Evolutionary conservation across 1,140 invertebrate species (phyloP).

Genomic region (Drosophila biarmipes): DNA sequence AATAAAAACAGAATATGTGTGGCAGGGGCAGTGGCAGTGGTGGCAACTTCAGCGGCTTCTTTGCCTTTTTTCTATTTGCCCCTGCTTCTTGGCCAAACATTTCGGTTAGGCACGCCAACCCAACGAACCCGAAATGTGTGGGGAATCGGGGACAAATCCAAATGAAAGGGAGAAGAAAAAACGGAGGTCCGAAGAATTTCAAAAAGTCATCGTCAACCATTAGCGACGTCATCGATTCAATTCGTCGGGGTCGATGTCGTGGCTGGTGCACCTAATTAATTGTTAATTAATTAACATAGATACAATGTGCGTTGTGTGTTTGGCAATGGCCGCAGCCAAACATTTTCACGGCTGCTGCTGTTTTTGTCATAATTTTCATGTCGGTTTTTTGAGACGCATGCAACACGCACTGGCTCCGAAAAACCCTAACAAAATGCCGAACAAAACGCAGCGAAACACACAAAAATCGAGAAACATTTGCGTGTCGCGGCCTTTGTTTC

Average conservation of each 20-base stretch:
- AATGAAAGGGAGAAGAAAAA: conserved; percentile 31
- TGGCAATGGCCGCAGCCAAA: conserved; percentile 49
- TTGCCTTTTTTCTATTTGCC: conserved; percentile 6
- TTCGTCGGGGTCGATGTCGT: conserved; percentile 41
- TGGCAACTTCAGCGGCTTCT: conserved; percentile 51
- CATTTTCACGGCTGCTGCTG: conserved; percentile 75
- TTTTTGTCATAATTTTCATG: conserved; percentile 55
- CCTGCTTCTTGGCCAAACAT: conserved; percentile 53
- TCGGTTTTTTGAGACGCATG: conserved; percentile 53
- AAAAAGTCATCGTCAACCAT: conserved; percentile 80
- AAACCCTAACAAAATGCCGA: conserved; percentile 34
- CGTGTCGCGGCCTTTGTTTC: conserved; percentile 36
- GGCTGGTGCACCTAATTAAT: conserved; percentile 74
- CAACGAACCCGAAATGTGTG: conserved; percentile 11
- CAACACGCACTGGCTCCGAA: conserved; percentile 66
- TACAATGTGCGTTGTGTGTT: conserved; percentile 55
- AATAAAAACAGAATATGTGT: conserved; percentile 13
- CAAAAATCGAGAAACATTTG: conserved; percentile 41
- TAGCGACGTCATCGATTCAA: conserved; percentile 76
- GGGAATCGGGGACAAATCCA: conserved; percentile 73
- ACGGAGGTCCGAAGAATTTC: conserved; percentile 20
- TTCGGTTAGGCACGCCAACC: conserved; percentile 75
- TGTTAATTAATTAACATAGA: conserved; percentile 83
- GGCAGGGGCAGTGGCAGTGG: conserved; percentile 18
- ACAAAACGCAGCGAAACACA: conserved; percentile 51